phyloP scores from a whole-genome alignment of 2,888 invertebrate genomes.

The Stratiomys singularior region DNA sequence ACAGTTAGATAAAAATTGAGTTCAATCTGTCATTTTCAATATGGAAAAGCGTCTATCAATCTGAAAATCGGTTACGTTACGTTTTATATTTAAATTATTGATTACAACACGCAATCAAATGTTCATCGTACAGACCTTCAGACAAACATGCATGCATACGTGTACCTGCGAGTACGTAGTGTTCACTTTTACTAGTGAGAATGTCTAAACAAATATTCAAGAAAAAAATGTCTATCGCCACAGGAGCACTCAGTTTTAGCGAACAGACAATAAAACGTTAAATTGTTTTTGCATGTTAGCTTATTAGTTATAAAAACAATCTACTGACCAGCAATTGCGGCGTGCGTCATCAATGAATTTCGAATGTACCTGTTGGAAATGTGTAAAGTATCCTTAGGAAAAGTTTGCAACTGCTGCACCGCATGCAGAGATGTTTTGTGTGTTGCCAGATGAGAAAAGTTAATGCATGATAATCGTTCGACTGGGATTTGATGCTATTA shows the following conservation, averaged over 20 bases:
- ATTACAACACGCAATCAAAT: conserved; percentile 20
- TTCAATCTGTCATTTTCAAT: conserved; percentile 23
- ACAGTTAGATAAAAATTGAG: conserved; percentile 2
- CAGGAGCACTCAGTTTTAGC: conserved; percentile 15
- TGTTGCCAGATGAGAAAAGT: neutral
- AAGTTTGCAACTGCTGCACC: conserved; percentile 23
- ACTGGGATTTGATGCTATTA: no score
- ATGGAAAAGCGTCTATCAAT: conserved; percentile 21
- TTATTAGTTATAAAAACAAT: neutral
- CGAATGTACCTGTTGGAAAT: conserved; percentile 4
- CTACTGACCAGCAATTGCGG: neutral
- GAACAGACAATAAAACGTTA: neutral
- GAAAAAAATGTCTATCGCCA: conserved; percentile 15
- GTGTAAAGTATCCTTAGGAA: neutral
- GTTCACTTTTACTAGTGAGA: neutral
- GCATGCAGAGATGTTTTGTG: conserved; percentile 22
- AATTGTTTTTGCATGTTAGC: neutral
- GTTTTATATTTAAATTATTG: conserved; percentile 13
- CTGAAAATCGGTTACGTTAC: conserved; percentile 9
- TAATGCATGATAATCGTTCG: no score
- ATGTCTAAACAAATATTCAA: neutral
- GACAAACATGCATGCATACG: neutral
- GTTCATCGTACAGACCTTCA: neutral
- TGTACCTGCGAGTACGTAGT: neutral
- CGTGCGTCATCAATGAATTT: conserved; percentile 9